These are phyloP conservation scores for Sciurus niger DNA, from an alignment of 2,113 vertebrate species.

Conservation along the genomic window DNA sequence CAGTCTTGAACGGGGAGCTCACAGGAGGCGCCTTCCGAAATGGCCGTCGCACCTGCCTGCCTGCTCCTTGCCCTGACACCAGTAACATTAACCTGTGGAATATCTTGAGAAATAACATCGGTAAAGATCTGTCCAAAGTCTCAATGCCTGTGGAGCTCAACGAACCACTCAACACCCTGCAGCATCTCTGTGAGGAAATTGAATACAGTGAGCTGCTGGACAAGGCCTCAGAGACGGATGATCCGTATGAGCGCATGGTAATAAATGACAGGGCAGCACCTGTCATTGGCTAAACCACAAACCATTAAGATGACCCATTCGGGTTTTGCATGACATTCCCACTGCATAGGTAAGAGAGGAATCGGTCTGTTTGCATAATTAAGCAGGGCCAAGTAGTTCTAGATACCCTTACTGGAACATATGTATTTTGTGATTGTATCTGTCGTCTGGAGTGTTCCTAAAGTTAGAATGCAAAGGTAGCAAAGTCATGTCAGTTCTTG, in stretches of 20 bases:
- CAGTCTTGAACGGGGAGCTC: constrained; percentile 98
- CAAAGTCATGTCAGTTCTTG: not conserved
- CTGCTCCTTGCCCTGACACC: constrained; percentile 96
- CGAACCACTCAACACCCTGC: constrained; percentile 98
- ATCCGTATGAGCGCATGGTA: constrained; percentile 99
- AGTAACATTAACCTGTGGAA: constrained; percentile 99
- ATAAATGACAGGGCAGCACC: not conserved
- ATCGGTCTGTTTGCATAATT: not conserved
- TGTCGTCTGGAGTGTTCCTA: not conserved
- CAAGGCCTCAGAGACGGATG: constrained; percentile 96
- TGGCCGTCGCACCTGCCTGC: constrained; percentile 95
- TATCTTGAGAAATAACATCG: constrained; percentile 99
- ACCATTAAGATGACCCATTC: not conserved
- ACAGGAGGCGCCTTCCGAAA: constrained; percentile 96
- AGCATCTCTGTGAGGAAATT: constrained; percentile 98
- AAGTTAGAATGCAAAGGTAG: not conserved
- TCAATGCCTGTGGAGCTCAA: constrained; percentile 99
- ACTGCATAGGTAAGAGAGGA: not conserved
- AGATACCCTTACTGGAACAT: not conserved
- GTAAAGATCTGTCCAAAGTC: constrained; percentile 99
- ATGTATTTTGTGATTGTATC: not conserved
- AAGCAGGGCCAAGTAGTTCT: not conserved
- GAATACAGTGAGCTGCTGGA: constrained; percentile 99
- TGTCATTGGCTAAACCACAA: not conserved
- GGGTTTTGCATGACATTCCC: not conserved